Evolutionary conservation across 2,888 invertebrate species (phyloP), one percentile per base, ranked within the genome.

Genomic region (Ormyrus nitidulus): DNA sequence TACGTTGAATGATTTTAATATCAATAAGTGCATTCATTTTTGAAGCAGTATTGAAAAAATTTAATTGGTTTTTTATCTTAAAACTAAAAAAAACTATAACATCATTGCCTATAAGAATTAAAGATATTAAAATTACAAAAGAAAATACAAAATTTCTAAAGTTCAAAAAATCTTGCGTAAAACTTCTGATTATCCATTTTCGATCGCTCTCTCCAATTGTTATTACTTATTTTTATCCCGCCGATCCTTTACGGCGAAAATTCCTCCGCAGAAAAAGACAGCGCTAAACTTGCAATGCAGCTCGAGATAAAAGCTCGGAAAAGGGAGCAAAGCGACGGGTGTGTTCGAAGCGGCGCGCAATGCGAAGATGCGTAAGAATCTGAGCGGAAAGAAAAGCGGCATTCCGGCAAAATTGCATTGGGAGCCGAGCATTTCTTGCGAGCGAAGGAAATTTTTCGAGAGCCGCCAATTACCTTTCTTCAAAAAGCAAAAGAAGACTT

Each of bases 351-450:
- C 8, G 10, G 48, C 53, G 13, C 13, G 34, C 34, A 34, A 34
- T 11, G 11, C n/a, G 54, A 54, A 68, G 68, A 68, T 54, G 54
- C 10, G 10, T 44, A 54, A 54, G 68, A 11, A 49, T 64, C 19
- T 4, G 7, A 54, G 5, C 13, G 11, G 51, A 51, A 58, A 51
- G 70, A 71, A 71, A 71, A 61, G 59, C 59, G 19, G 11, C 71
- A 71, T 71, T 71, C 71, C 71, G 6, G 19, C 5, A 7, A 71
- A 71, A 71, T 59, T 71, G 34, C 68, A n/a, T 48, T 49, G 10
- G 44, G 11, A 10, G 56, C 11, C 49, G 4, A 8, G 34, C 13
- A 34, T 13, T 71, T 49, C 51, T 51, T n/a, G 51, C 51, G 7
- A 49, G 59, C 49, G 10, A 13, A 70, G 59, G 59, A 34, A 56